Evolutionary conservation across 2,797 vertebrate genomes (phyloP), one percentile per base, ranked within the genome.

Genomic region (Sparidentex hasta): DNA sequence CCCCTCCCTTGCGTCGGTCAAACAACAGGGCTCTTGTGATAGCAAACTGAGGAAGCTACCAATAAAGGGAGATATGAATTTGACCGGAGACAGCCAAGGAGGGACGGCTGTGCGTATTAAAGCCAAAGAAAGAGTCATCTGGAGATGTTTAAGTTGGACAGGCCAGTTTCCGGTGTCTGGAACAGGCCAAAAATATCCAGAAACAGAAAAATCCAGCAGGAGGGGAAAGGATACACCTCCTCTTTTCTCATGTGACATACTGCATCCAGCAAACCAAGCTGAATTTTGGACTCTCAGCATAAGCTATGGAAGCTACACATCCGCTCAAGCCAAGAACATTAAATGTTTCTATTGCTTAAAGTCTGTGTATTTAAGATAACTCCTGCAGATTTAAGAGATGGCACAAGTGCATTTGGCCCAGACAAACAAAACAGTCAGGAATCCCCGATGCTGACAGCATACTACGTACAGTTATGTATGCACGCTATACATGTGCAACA

Each of bases 141-240:
- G 95, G 94, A 95, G 90, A 91, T 94, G 91, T 96, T 96, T 95
- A 93, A 94, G 90, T 95, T 95, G 93, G 94, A 95, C 92, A 91
- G 92, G 86, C 75, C 78, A 87, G 93, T 95, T 95, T 95, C 95
- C 93, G 91, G 90, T 94, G 91, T 92, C 90, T 94, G 88, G 90
- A 89, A 74, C 71, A 76, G 81, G 90, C 94, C 93, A 94, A 92
- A 92, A 90, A 91, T 93, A 93, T 90, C 90, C 89, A 82, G 87
- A 91, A 91, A 88, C 71, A 83, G 77, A 92, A 88, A 88, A 88
- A 89, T 90, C 66, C 81, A 76, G 80, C 80, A 84, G 78, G 58
- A 86, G 66, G 67, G 80, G 65, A 89, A 87, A 85, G 75, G 77
- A 84, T 86, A 89, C 86, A 88, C 75, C 80, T 90, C 80, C 84